Evolutionary conservation across 2,797 vertebrate genomes (phyloP).

Genomic region (Phoebastria nigripes): DNA sequence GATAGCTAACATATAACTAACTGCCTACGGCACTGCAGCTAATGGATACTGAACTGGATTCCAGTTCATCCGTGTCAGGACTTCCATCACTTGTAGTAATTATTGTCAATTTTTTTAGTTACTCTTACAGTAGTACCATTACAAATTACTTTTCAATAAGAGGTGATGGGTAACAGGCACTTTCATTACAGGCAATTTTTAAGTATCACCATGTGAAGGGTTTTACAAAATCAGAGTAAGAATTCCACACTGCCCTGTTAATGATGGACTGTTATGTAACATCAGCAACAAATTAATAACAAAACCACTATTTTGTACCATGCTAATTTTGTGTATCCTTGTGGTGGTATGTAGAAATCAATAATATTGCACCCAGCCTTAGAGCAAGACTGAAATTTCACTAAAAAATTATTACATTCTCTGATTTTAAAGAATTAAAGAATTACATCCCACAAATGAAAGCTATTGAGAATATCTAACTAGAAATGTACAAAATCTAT

Average conservation of each 20-base stretch:
- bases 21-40: slow-evolving; percentile 30
- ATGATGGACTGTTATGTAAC: background rate
- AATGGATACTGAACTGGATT: slow-evolving; percentile 39
- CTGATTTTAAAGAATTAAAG: slow-evolving; percentile 10
- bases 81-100: slow-evolving; percentile 40
- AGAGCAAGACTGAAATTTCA: slow-evolving; percentile 5
- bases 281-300: background rate
- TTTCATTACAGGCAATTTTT: slow-evolving; percentile 6
- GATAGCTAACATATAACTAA: slow-evolving; percentile 17
- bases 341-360: background rate
- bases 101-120: background rate
- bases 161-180: slow-evolving; percentile 47
- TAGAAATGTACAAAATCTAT: slow-evolving; percentile 10
- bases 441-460: background rate
- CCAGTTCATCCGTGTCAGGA: slow-evolving; percentile 48
- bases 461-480: background rate
- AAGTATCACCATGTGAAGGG: background rate
- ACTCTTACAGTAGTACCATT: background rate
- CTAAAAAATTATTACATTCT: slow-evolving; percentile 4
- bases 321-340: background rate
- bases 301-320: background rate
- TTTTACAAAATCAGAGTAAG: background rate
- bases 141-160: background rate
- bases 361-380: background rate
- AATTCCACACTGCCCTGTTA: background rate